Evolutionary conservation across 2,113 vertebrate genomes (phyloP).

Genomic region (Nycticorax nycticorax): DNA sequence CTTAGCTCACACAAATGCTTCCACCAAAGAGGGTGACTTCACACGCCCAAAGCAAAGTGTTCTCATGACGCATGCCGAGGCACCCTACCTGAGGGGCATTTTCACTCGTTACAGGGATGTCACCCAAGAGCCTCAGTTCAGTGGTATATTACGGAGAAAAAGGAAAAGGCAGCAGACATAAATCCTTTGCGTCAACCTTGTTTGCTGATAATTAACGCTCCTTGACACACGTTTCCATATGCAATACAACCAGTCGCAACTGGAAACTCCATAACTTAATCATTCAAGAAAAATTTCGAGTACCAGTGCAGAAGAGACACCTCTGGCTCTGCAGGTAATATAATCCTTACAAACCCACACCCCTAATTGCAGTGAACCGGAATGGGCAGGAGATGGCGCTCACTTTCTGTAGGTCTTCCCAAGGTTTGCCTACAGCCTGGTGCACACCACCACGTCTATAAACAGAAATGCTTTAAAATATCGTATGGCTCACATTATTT

Average conservation of each 20-base stretch:
- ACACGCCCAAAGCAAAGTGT: neutral
- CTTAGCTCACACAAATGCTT: neutral
- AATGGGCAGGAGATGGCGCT: constrained; percentile 44
- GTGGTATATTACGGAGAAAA: neutral
- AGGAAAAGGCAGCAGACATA: neutral
- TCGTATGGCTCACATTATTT: neutral
- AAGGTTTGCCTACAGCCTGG: neutral
- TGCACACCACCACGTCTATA: neutral
- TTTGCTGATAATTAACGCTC: neutral
- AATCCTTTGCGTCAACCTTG: neutral
- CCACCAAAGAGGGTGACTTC: neutral
- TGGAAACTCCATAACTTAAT: neutral
- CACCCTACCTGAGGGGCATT: neutral
- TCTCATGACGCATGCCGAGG: accelerated
- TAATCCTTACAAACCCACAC: neutral
- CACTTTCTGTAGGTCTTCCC: neutral
- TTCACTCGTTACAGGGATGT: neutral
- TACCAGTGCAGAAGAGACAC: neutral
- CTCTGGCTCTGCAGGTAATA: neutral
- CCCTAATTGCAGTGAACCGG: neutral
- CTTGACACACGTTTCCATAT: neutral
- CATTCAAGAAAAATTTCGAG: neutral
- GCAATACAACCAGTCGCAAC: neutral
- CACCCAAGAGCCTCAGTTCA: neutral
- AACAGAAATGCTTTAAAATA: neutral